Percentiles rank a stretch among this genome's conserved stretches.
phyloP scores from a whole-genome alignment of 2,888 invertebrate species.

The Callosobruchus maculatus region DNA sequence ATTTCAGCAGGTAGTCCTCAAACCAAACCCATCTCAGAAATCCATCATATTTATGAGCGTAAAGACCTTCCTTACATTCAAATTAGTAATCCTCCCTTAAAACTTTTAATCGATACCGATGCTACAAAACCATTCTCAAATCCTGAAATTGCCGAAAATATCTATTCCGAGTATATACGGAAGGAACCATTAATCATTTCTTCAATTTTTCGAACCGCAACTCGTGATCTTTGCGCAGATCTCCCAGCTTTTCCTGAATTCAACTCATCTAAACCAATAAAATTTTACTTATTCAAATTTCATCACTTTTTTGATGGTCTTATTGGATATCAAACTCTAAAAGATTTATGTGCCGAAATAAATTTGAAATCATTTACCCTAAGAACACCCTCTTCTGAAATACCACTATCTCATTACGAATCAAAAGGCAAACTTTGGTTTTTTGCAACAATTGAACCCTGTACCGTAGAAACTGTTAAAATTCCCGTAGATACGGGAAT shows the following conservation, averaged over 20 bases:
- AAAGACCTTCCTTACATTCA: not conserved
- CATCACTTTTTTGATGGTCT: not conserved
- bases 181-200: not conserved
- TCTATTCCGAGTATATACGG: not conserved
- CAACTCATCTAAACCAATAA: not conserved
- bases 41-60: not conserved
- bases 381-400: not conserved
- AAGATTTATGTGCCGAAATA: not conserved
- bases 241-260: not conserved
- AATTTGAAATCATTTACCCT: not conserved
- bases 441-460: not conserved
- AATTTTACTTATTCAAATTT: not conserved
- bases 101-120: not conserved
- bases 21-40: not conserved
- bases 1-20: not conserved
- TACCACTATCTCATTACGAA: not conserved
- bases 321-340: not conserved
- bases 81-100: not conserved
- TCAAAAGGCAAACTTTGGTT: not conserved
- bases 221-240: not conserved
- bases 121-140: not conserved
- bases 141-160: not conserved
- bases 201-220: not conserved
- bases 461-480: not conserved
- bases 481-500: too few species aligned